These are phyloP conservation scores for Drosophila bocqueti DNA, from an alignment of 1,140 invertebrate genomes.

Conservation along the genomic window DNA sequence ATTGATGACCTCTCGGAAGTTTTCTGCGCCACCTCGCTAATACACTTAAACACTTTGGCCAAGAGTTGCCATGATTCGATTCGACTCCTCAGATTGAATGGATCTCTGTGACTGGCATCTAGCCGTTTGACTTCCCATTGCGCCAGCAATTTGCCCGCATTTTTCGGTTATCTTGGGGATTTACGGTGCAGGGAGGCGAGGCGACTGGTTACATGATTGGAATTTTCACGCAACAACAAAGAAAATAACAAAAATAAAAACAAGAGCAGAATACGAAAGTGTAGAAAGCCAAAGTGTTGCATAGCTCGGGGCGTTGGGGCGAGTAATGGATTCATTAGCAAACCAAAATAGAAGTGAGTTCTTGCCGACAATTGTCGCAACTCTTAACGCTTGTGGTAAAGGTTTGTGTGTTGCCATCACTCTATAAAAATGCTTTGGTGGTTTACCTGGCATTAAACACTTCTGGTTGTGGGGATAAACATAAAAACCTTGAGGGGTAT, in stretches of 20 bases:
- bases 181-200: neutral
- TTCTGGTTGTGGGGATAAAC: neutral
- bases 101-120: constrained; percentile 17
- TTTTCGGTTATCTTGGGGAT: neutral
- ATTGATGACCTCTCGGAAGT: constrained; percentile 27
- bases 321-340: constrained; percentile 51
- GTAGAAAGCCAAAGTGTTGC: constrained; percentile 39
- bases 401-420: neutral
- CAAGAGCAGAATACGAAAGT: neutral
- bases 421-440: neutral
- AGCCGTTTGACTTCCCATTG: constrained; percentile 46
- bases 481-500: too few relatives aligned
- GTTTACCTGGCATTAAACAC: neutral
- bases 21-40: constrained; percentile 26
- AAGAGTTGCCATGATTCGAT: constrained; percentile 18
- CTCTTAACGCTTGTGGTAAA: neutral
- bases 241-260: neutral
- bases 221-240: constrained; percentile 40
- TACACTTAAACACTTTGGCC: constrained; percentile 63
- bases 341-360: constrained; percentile 23
- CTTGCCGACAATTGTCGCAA: neutral
- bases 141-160: constrained; percentile 28
- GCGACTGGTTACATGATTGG: constrained; percentile 55
- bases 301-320: constrained; percentile 19
- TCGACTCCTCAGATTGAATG: constrained; percentile 20